Base-by-base conservation (phyloP, 2,888 invertebrate species). In the Ecliptopera silaceata region DNA sequence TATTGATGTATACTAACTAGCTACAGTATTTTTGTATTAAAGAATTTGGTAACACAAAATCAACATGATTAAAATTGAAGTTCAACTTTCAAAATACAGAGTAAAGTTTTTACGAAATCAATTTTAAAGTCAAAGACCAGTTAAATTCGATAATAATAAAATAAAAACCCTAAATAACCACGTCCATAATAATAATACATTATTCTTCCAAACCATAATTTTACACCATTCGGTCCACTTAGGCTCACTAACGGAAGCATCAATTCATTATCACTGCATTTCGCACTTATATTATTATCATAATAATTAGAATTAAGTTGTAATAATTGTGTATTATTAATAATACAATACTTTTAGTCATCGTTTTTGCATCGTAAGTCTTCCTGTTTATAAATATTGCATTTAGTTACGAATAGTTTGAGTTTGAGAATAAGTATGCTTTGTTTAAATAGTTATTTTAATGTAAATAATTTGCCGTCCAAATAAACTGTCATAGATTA, bases 311-410 rank as follows among this genome's bases (percentile, higher is more conserved):
- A 39, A 4, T 39, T 61, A 60, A 59, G 57, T 10, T 13, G 52
- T 58, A 59, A 55, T 62, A 56, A 53, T 43, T 57, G 69, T 75
- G 74, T 67, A 54, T 54, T 59, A 51, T 68, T 70, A 71, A 71
- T 58, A 53, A 54, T 64, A 62, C 47, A 65, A 61, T 61, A 69
- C 22, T 52, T 39, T 61, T 72, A 85, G 83, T 86, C 84, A 86
- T 72, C 72, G 59, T 75, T 75, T 77, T 75, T 75, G 74, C 66
- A 73, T 79, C 69, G 69, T 69, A 75, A 79, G 87, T 88, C 88
- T 88, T 88, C 87, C 88, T 84, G 80, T 84, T 83, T 69, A 81
- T 86, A 86, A 85, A 76, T 82, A 80, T 82, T 88, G 89, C 89
- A 90, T 90, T 89, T 90, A 90, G 86, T 81, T 87, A 84, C 58